Evolutionary conservation across 2,888 invertebrate genomes (phyloP).

Genomic region (Eumacrocentrus americanus): DNA sequence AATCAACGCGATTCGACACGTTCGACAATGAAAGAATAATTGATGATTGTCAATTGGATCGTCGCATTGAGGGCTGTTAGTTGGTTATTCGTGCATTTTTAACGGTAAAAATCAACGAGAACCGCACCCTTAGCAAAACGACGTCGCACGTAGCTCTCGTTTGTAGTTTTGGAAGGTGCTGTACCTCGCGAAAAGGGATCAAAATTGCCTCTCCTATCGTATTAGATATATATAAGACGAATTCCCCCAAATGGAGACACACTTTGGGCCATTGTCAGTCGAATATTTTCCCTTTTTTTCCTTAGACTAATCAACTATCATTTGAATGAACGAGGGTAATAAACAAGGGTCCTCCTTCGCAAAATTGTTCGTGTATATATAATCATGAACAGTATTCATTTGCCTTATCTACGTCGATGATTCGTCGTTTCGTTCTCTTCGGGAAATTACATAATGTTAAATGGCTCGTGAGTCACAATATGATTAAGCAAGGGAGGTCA

Average conservation of each 20-base stretch:
- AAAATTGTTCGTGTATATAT: too few species aligned
- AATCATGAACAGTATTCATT: neutral
- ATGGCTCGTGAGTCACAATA: constrained; percentile 27
- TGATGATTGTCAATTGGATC: neutral
- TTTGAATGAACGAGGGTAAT: too few species aligned
- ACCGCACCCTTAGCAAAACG: neutral
- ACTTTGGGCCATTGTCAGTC: too few species aligned
- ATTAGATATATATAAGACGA: too few species aligned
- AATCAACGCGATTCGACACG: neutral
- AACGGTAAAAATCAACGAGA: neutral
- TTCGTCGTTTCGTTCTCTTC: constrained; percentile 7
- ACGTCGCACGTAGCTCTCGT: too few species aligned
- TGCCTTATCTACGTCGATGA: constrained; percentile 12
- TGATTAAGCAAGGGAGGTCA: constrained; percentile 6
- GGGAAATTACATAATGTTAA: constrained; percentile 32
- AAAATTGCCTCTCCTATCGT: neutral
- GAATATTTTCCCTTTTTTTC: too few species aligned
- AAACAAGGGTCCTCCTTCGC: too few species aligned
- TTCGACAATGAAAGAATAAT: neutral
- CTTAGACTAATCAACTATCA: too few species aligned
- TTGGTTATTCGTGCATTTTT: neutral
- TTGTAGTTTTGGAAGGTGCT: constrained; percentile 3
- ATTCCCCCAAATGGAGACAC: too few species aligned
- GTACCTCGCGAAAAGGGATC: constrained; percentile 3
- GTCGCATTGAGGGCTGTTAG: too few species aligned